Percentiles rank a stretch among this genome's conserved stretches.
phyloP scores from a whole-genome alignment of 1,140 invertebrate species.

The Choristoneura fumiferana region DNA sequence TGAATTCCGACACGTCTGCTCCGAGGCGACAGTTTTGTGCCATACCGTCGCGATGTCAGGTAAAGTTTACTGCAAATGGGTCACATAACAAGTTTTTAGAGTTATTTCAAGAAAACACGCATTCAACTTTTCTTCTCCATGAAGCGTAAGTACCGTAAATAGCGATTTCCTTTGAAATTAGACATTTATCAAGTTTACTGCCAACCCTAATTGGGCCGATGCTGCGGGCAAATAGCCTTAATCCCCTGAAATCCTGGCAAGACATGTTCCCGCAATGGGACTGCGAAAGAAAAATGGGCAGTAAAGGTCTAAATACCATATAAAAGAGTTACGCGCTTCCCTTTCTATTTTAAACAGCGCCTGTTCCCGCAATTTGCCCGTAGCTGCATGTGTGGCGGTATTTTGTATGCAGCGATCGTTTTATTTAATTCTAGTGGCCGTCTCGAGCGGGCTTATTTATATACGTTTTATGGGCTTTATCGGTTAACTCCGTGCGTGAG shows the following conservation, averaged over 20 bases:
- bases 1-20: not conserved
- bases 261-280: conserved; percentile 10
- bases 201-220: conserved; percentile 12
- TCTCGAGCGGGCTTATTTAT: conserved; percentile 15
- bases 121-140: not conserved
- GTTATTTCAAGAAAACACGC: not conserved
- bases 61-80: not conserved
- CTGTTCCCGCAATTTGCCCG: conserved; percentile 2
- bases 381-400: conserved; percentile 10
- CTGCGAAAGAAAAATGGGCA: conserved; percentile 8
- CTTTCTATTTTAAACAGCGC: conserved; percentile 11
- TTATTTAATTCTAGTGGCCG: conserved; percentile 8
- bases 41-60: not conserved
- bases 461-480: conserved; percentile 17
- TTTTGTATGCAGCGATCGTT: conserved; percentile 9
- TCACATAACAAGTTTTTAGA: not conserved
- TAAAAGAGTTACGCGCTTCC: conserved; percentile 8
- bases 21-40: not conserved
- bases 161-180: conserved; percentile 9
- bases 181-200: conserved; percentile 11
- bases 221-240: conserved; percentile 12
- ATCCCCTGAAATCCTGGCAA: conserved; percentile 1
- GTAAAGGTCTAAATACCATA: not conserved
- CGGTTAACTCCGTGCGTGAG: conserved; percentile 9
- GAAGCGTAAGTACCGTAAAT: conserved; percentile 1